These are phyloP conservation scores for Eupithecia exiguata DNA, from an alignment of 2,888 invertebrate genomes.

Conservation along the genomic window DNA sequence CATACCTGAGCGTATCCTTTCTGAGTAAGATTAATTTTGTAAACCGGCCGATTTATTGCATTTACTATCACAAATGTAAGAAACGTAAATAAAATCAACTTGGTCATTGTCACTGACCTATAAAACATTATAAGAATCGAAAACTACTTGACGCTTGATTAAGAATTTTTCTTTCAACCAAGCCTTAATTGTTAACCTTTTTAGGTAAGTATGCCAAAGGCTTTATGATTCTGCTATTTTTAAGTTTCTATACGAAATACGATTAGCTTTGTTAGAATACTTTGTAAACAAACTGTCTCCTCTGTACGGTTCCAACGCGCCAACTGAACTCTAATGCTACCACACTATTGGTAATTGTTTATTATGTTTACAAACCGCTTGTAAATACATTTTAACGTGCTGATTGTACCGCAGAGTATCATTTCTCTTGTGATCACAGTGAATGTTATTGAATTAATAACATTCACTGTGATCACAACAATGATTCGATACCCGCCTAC, in stretches of 20 bases:
- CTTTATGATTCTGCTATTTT: background rate
- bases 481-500: background rate
- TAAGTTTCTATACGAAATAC: background rate
- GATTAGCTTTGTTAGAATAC: background rate
- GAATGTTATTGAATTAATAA: slow-evolving; percentile 41
- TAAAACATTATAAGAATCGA: background rate
- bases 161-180: background rate
- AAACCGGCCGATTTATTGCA: slow-evolving; percentile 75
- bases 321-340: slow-evolving; percentile 58
- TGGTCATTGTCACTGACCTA: slow-evolving; percentile 40
- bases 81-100: slow-evolving; percentile 47
- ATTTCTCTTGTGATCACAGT: too few relatives aligned
- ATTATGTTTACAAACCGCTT: slow-evolving; percentile 73
- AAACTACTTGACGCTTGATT: background rate
- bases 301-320: slow-evolving; percentile 53
- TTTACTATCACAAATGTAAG: slow-evolving; percentile 47
- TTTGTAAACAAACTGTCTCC: slow-evolving; percentile 4
- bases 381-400: slow-evolving; percentile 59
- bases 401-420: slow-evolving; percentile 55
- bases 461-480: slow-evolving; percentile 24
- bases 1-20: slow-evolving; percentile 87
- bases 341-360: slow-evolving; percentile 53
- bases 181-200: background rate
- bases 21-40: slow-evolving; percentile 86
- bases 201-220: background rate